These are phyloP conservation scores for Spizaetus ornatus DNA, from an alignment of 2,113 vertebrate species.

Conservation along the genomic window DNA sequence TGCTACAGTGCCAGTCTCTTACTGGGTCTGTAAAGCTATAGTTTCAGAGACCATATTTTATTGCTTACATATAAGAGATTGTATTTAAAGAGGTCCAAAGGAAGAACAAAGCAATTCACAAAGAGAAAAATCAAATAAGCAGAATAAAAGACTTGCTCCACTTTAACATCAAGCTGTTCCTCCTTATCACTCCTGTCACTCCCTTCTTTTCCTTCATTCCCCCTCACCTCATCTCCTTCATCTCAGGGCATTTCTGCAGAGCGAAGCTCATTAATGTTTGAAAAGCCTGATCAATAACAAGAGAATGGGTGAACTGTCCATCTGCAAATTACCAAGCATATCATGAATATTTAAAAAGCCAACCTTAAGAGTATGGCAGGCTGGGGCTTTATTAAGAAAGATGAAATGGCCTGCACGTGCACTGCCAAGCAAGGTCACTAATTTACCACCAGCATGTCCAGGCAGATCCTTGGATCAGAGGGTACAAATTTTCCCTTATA, in stretches of 20 bases:
- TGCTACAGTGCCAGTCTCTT: conserved; percentile 49
- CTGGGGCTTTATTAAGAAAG: not conserved
- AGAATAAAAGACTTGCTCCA: not conserved
- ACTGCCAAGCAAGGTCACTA: not conserved
- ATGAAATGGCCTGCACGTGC: not conserved
- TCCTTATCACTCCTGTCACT: not conserved
- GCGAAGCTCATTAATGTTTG: conserved; percentile 76
- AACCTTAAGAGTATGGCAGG: conserved; percentile 16
- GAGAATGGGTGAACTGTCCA: conserved; percentile 70
- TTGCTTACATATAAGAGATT: not conserved
- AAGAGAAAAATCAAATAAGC: conserved; percentile 29
- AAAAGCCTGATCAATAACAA: conserved; percentile 74
- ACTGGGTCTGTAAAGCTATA: conserved; percentile 16
- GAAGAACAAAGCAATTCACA: conserved; percentile 38
- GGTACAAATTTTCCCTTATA: not conserved
- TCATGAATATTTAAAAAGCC: conserved; percentile 76
- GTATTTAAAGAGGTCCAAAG: conserved; percentile 52
- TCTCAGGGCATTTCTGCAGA: conserved; percentile 50
- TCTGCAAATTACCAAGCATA: conserved; percentile 71
- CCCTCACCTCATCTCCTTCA: not conserved
- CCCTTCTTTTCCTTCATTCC: not conserved
- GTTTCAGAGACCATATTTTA: not conserved
- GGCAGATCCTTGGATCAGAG: not conserved
- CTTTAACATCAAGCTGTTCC: conserved; percentile 1
- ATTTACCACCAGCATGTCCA: not conserved